Conservation (phyloP, 1,140 invertebrate species). For the Harpegnathos saltator region DNA sequence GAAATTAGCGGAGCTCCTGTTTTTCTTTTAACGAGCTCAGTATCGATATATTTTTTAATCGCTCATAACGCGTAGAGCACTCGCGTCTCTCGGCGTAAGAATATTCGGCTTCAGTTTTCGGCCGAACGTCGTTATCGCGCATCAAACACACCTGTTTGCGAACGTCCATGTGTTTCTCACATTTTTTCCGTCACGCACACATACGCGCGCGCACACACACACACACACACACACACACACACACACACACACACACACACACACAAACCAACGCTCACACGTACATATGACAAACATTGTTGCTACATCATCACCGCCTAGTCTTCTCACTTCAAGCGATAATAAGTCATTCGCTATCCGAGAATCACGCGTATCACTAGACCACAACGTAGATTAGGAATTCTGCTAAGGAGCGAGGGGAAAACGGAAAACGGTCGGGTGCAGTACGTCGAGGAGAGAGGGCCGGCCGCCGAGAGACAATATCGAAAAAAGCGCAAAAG, state of each 20-base stretch:
- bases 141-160: not conserved
- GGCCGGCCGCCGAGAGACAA: constrained; percentile 56
- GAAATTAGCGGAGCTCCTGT: no score
- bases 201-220: not conserved
- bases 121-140: not conserved
- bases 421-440: constrained; percentile 69
- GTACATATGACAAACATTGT: not conserved
- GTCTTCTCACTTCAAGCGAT: constrained; percentile 33
- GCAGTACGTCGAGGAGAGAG: constrained; percentile 73
- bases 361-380: constrained; percentile 26
- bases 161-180: not conserved
- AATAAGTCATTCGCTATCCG: constrained; percentile 24
- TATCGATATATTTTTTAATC: no score
- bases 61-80: no score
- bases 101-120: no score
- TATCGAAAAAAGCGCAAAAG: constrained; percentile 58
- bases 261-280: not conserved
- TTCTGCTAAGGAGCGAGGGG: constrained; percentile 75
- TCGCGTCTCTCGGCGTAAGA: no score
- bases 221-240: not conserved
- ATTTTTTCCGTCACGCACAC: constrained; percentile 4
- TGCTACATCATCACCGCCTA: not conserved
- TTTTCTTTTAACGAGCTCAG: no score
- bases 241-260: not conserved
- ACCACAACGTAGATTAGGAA: constrained; percentile 67